These are phyloP conservation scores for Rousettus leschenaultii DNA, from an alignment of 2,113 vertebrate species.

Conservation along the genomic window DNA sequence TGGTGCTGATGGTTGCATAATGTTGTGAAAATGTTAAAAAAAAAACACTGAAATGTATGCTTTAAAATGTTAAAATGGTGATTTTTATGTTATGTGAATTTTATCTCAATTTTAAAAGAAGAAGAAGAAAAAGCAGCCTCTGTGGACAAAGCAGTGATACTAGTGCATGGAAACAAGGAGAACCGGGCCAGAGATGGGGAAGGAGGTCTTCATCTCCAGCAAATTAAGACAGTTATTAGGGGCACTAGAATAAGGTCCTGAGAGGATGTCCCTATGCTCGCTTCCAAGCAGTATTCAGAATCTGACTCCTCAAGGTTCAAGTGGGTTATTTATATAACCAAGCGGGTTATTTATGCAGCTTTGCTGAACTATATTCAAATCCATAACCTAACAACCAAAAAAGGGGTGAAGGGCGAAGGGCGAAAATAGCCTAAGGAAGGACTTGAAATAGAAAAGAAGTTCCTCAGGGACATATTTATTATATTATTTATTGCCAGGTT, in stretches of 20 bases:
- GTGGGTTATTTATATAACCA: not conserved
- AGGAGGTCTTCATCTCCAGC: not conserved
- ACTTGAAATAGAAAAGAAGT: not conserved
- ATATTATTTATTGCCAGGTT: not conserved
- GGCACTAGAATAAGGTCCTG: not conserved
- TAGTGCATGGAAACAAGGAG: not conserved
- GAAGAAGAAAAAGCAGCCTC: not conserved
- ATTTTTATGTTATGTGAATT: not conserved
- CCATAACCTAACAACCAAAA: not conserved
- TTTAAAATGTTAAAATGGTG: not conserved
- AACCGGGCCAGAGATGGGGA: not conserved
- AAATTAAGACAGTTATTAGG: not conserved
- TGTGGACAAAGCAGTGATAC: not conserved
- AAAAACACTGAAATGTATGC: not conserved
- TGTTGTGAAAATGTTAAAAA: not conserved
- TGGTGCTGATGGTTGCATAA: not conserved
- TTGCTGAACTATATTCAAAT: conserved; percentile 32
- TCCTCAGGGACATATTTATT: not conserved
- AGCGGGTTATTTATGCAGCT: not conserved
- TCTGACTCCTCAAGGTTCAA: not conserved
- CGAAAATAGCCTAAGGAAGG: not conserved
- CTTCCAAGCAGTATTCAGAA: not conserved
- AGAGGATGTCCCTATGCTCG: not conserved
- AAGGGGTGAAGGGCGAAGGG: not conserved
- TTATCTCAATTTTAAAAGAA: not conserved